A percentile compares a stretch with the other conserved stretches of the same genome.
These are phyloP conservation scores for Orchestes rusci DNA, from an alignment of 2,888 invertebrate genomes.

Conservation along the genomic window DNA sequence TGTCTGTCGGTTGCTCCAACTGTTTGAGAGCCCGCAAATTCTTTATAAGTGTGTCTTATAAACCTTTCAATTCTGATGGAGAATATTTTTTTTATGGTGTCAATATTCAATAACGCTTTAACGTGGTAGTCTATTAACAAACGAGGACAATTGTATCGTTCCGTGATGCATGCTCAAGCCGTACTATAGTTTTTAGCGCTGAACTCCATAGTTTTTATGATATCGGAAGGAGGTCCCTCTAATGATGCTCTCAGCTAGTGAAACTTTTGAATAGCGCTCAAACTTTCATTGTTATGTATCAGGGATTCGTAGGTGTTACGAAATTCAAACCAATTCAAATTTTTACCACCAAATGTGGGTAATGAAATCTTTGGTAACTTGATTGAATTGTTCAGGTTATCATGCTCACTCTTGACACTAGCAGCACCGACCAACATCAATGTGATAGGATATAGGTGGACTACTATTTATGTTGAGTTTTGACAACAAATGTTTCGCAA, in stretches of 20 bases:
- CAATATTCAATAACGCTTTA: neutral
- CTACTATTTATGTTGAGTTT: conserved; percentile 1
- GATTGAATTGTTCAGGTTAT: neutral
- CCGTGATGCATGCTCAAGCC: neutral
- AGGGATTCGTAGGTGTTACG: conserved; percentile 2
- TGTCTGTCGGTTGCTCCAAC: neutral
- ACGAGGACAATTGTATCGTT: conserved; percentile 2
- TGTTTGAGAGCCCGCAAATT: neutral
- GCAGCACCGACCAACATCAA: neutral
- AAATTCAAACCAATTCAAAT: conserved; percentile 2
- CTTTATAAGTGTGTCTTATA: neutral
- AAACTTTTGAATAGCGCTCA: conserved; percentile 3
- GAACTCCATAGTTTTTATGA: conserved; percentile 4
- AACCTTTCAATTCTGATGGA: neutral
- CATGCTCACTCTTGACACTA: neutral
- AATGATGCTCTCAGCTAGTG: neutral
- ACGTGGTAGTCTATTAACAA: conserved; percentile 1
- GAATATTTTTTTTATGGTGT: neutral
- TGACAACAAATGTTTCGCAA: conserved; percentile 4
- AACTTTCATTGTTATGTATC: conserved; percentile 3
- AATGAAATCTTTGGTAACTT: conserved; percentile 2
- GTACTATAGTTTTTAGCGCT: conserved; percentile 2
- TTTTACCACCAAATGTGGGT: conserved; percentile 4
- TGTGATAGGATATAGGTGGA: neutral
- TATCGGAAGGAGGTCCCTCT: no score